phyloP scores from a whole-genome alignment of 2,888 invertebrate genomes.

The Agonopterix subpropinquella region DNA sequence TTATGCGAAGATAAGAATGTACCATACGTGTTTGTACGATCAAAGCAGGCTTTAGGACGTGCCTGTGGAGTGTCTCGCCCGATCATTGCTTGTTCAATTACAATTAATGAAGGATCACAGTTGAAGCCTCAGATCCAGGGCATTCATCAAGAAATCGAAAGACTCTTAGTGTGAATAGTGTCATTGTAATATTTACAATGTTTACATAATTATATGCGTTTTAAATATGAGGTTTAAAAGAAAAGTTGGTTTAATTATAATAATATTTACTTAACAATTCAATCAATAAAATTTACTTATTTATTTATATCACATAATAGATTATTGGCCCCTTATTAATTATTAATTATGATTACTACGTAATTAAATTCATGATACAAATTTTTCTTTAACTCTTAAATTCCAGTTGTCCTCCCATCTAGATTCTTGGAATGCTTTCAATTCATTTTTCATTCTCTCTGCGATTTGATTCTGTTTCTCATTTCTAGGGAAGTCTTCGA shows the following conservation, averaged over 20 bases:
- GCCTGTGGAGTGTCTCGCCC: constrained; percentile 98
- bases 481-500: constrained; percentile 84
- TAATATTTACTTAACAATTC: background rate
- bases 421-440: constrained; percentile 80
- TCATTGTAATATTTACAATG: too few species aligned
- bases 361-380: constrained; percentile 24
- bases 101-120: constrained; percentile 97
- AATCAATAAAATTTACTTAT: background rate
- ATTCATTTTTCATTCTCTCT: constrained; percentile 77
- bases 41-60: constrained; percentile 96
- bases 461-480: constrained; percentile 70
- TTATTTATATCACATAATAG: constrained; percentile 1
- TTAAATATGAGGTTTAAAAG: constrained; percentile 1
- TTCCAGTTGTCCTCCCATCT: constrained; percentile 93
- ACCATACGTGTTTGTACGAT: constrained; percentile 97
- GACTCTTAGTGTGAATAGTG: constrained; percentile 89
- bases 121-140: constrained; percentile 94
- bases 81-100: constrained; percentile 97
- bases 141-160: constrained; percentile 97
- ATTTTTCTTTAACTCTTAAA: constrained; percentile 47
- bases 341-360: background rate
- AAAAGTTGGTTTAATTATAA: background rate
- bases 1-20: constrained; percentile 99
- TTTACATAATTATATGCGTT: background rate
- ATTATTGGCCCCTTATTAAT: constrained; percentile 3